Percentiles rank a stretch among this genome's conserved stretches.
These are phyloP conservation scores for Scaptomyza parva DNA, from an alignment of 2,888 invertebrate genomes.

Conservation along the genomic window DNA sequence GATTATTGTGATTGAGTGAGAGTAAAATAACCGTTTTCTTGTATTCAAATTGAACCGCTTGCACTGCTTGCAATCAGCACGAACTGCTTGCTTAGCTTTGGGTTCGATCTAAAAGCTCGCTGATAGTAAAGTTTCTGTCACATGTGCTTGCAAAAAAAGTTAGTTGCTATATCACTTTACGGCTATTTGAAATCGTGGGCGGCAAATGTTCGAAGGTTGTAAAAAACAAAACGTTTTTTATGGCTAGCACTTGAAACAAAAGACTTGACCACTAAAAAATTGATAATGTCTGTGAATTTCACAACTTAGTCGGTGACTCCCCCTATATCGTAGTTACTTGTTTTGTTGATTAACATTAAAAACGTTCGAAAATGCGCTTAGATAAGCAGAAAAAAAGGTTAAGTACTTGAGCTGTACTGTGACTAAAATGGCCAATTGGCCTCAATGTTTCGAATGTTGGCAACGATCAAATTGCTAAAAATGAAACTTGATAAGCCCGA, in stretches of 20 bases:
- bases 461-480: constrained; percentile 43
- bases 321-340: constrained; percentile 24
- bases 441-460: constrained; percentile 25
- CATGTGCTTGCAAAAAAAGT: background rate
- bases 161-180: constrained; percentile 3
- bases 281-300: constrained; percentile 23
- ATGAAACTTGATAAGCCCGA: constrained; percentile 41
- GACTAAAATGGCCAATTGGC: constrained; percentile 47
- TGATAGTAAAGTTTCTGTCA: background rate
- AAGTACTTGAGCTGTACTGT: constrained; percentile 22
- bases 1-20: background rate
- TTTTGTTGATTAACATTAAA: constrained; percentile 13
- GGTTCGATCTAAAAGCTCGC: background rate
- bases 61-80: constrained; percentile 13
- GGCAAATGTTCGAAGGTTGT: background rate
- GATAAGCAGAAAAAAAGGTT: constrained; percentile 66
- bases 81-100: constrained; percentile 28
- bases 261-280: background rate
- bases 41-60: constrained; percentile 9
- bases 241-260: constrained; percentile 3
- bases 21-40: background rate
- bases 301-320: constrained; percentile 50
- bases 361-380: constrained; percentile 62
- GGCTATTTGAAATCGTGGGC: background rate
- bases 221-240: background rate